Conservation (phyloP, 2,888 invertebrate genomes). For the Megastigmus dorsalis region DNA sequence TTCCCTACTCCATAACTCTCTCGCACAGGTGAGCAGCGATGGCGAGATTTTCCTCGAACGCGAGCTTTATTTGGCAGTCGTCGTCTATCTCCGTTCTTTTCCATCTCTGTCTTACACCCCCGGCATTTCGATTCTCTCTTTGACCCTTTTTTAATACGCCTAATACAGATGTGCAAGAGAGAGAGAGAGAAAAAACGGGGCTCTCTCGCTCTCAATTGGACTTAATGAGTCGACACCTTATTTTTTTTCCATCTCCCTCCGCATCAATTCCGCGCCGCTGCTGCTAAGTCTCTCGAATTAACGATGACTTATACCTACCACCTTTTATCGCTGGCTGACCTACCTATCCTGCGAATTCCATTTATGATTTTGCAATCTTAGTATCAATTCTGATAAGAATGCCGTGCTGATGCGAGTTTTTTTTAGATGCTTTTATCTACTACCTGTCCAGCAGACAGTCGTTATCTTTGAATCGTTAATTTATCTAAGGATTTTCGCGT, state of each 20-base stretch:
- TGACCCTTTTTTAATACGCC: constrained; percentile 31
- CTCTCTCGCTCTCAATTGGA: constrained; percentile 39
- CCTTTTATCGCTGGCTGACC: neutral
- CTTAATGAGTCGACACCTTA: constrained; percentile 49
- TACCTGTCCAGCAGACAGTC: neutral
- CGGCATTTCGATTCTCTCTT: neutral
- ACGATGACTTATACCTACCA: constrained; percentile 38
- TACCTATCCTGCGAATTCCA: neutral
- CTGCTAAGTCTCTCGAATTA: constrained; percentile 11
- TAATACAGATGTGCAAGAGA: constrained; percentile 31
- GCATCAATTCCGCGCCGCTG: neutral
- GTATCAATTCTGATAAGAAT: constrained; percentile 9
- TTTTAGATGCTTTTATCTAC: neutral
- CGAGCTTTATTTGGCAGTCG: constrained; percentile 55
- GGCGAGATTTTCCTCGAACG: constrained; percentile 40
- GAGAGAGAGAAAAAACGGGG: neutral
- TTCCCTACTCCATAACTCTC: neutral
- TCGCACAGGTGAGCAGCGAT: constrained; percentile 10
- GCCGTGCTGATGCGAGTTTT: neutral
- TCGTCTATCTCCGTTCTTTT: constrained; percentile 13
- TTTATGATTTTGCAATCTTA: neutral
- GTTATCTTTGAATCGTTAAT: constrained; percentile 16
- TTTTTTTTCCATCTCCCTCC: constrained; percentile 33
- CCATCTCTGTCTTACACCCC: constrained; percentile 16
- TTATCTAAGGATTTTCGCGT: neutral